A percentile compares a stretch with the other conserved stretches of the same genome.
Conservation (phyloP, 2,888 invertebrate species). For the Tribolium freemani region DNA sequence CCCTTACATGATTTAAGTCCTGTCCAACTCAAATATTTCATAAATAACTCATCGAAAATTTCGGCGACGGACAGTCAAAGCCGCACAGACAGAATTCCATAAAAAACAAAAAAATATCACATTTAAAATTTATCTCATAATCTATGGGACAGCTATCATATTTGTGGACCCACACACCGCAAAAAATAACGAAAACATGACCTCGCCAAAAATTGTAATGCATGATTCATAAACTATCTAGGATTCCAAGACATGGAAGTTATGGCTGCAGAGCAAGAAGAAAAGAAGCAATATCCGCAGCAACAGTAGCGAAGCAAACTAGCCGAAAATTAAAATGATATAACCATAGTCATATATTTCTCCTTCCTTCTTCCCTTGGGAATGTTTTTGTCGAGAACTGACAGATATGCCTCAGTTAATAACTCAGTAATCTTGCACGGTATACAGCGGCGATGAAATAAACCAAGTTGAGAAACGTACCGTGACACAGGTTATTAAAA, state of each 20-base stretch:
- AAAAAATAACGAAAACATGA: neutral
- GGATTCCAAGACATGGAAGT: too few relatives aligned
- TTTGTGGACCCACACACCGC: neutral
- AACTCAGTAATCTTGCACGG: conserved; percentile 51
- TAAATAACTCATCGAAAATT: conserved; percentile 53
- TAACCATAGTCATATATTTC: neutral
- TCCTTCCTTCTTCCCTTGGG: neutral
- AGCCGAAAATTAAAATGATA: neutral
- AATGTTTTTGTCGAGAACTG: conserved; percentile 11
- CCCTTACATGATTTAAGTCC: conserved; percentile 54
- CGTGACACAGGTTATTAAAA: conserved; percentile 55
- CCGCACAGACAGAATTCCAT: conserved; percentile 14
- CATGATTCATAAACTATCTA: too few relatives aligned
- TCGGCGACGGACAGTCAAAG: conserved; percentile 26
- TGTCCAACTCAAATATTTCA: conserved; percentile 53
- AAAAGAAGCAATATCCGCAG: neutral
- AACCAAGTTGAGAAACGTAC: conserved; percentile 35
- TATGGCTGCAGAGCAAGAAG: too few relatives aligned
- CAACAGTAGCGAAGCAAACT: neutral
- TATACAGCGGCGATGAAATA: conserved; percentile 33
- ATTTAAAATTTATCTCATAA: conserved; percentile 35
- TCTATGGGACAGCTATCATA: neutral
- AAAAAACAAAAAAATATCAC: conserved; percentile 16
- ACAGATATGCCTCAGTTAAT: conserved; percentile 44
- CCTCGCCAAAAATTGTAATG: too few relatives aligned